Evolutionary conservation across 2,888 invertebrate genomes (phyloP).

Genomic region (Serrognathus titanus): DNA sequence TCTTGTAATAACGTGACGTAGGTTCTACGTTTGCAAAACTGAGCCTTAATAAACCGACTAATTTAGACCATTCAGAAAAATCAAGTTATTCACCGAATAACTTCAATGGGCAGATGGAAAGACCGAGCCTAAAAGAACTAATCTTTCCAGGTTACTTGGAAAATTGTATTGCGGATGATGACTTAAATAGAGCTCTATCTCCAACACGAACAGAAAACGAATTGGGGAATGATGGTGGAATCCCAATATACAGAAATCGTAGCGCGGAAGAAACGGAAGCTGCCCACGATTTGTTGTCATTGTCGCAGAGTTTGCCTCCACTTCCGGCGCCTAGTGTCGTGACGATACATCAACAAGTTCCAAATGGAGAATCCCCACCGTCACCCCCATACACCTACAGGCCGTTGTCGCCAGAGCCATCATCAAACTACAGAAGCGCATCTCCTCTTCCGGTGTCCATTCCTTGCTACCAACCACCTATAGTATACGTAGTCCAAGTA

Average conservation of each 20-base stretch:
- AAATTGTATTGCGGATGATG: constrained; percentile 36
- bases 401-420: constrained; percentile 36
- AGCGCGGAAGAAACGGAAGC: constrained; percentile 85
- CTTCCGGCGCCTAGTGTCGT: constrained; percentile 68
- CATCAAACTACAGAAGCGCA: constrained; percentile 26
- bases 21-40: no score
- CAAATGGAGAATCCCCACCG: constrained; percentile 43
- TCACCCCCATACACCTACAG: constrained; percentile 36
- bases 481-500: constrained; percentile 45
- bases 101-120: no score
- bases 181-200: constrained; percentile 22
- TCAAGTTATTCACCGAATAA: no score
- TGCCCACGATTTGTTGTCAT: constrained; percentile 75
- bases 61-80: no score
- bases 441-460: constrained; percentile 31
- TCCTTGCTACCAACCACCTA: constrained; percentile 40
- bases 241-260: constrained; percentile 44
- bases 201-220: constrained; percentile 22
- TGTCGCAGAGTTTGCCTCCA: constrained; percentile 75
- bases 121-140: no score
- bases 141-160: constrained; percentile 35
- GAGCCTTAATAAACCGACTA: no score
- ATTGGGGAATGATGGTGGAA: constrained; percentile 21
- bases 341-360: constrained; percentile 57
- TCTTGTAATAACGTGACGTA: no score